Evolutionary conservation across 2,113 vertebrate species (phyloP).

Genomic region (Benitochromis conjunctus): DNA sequence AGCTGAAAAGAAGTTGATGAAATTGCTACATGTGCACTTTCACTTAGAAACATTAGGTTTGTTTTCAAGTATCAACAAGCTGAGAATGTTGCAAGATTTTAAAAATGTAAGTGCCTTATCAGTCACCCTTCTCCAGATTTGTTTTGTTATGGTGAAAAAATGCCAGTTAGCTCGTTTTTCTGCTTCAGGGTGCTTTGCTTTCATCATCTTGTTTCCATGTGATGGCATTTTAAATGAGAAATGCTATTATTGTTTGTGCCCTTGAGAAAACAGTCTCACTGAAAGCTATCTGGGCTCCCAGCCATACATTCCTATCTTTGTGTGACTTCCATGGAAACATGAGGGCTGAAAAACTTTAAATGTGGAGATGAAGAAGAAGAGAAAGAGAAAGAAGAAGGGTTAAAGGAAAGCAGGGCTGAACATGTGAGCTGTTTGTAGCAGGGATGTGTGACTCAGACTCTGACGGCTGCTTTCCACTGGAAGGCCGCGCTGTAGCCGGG

Average conservation of each 20-base stretch:
- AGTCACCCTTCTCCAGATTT: neutral
- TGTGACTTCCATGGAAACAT: neutral
- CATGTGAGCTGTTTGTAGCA: neutral
- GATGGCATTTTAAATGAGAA: neutral
- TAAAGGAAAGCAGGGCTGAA: neutral
- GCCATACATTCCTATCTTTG: neutral
- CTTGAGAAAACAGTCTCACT: fast-evolving
- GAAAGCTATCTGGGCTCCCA: neutral
- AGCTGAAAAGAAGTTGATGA: neutral
- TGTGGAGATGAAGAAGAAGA: neutral
- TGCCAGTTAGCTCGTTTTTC: neutral
- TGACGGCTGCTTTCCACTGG: constrained; percentile 37
- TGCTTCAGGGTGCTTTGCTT: neutral
- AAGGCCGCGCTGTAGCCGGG: constrained; percentile 14
- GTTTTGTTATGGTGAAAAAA: neutral
- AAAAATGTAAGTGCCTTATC: neutral
- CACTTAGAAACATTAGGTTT: neutral
- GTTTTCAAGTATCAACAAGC: neutral
- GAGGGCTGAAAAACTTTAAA: neutral
- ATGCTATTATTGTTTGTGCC: neutral
- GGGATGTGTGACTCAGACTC: constrained; percentile 35
- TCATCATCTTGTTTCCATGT: neutral
- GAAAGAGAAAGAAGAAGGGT: neutral
- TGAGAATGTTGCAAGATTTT: neutral
- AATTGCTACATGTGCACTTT: neutral